A percentile compares a stretch with the other conserved stretches of the same genome.
Evolutionary conservation across 2,888 invertebrate species (phyloP).

Genomic region (Hirtodrosophila trivittata): DNA sequence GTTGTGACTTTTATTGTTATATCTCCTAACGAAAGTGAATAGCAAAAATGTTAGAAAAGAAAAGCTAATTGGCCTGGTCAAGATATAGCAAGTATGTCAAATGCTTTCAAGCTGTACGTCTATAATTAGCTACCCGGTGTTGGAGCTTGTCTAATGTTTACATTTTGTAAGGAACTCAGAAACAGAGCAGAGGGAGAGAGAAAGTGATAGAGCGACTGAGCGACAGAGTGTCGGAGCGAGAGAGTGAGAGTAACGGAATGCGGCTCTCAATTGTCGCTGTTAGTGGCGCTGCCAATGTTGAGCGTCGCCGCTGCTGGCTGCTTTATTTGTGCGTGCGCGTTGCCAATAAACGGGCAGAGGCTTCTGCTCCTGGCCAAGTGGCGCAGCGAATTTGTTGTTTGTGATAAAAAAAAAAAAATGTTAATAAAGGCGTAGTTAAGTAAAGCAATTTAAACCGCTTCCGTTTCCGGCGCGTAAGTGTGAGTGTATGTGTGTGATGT

Average conservation of each 20-base stretch:
- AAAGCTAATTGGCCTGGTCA: too few relatives aligned
- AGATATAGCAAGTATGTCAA: too few relatives aligned
- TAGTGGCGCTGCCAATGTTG: constrained; percentile 24
- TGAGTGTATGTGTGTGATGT: constrained; percentile 24
- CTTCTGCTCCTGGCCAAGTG: constrained; percentile 59
- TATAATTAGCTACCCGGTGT: constrained; percentile 15
- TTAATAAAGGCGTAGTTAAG: constrained; percentile 10
- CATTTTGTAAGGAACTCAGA: constrained; percentile 26
- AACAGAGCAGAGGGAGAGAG: too few relatives aligned
- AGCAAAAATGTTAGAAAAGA: background rate
- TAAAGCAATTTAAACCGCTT: constrained; percentile 15
- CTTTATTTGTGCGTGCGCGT: constrained; percentile 74
- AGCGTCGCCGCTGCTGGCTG: constrained; percentile 45
- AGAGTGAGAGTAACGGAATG: constrained; percentile 44
- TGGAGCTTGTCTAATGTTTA: constrained; percentile 38
- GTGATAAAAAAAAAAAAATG: constrained; percentile 55
- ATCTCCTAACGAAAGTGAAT: background rate
- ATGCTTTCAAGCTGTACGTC: too few relatives aligned
- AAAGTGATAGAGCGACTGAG: background rate
- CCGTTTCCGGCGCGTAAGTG: constrained; percentile 17
- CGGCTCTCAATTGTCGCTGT: constrained; percentile 30
- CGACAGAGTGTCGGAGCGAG: background rate
- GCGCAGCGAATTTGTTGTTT: constrained; percentile 61
- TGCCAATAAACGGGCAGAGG: constrained; percentile 76
- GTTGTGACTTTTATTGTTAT: too few relatives aligned